Base-by-base conservation (phyloP, 1,140 invertebrate species). In the Mactra quadrangularis region DNA sequence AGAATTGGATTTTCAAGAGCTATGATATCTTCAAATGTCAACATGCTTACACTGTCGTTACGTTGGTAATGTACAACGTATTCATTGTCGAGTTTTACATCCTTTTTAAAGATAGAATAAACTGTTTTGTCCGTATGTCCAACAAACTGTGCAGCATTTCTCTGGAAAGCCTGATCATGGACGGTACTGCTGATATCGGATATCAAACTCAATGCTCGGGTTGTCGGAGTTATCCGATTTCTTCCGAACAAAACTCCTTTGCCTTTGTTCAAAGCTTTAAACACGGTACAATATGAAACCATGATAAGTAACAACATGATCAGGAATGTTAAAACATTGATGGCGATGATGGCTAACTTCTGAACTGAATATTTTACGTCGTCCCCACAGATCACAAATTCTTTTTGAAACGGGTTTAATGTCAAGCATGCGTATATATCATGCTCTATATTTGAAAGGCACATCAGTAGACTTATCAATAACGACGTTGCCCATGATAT, bases 21-120 rank as follows among this genome's bases (percentile, higher is more conserved):
- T 27, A 85, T 62, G 7, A 86, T 74, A 52, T 88, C 87, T 35
- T 86, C 86, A 19, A 89, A 71, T 22, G 71, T 70, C 11, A 87
- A 50, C 60, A 78, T 82, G 33, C 82, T 75, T 22, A 78, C 57
- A 62, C 85, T 76, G 31, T 85, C 86, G 35, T 55, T 55, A 55
- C 84, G 87, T 45, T 86, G 83, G 66, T 84, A 89, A 60, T 89
- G 88, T 3, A 89, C 85, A 22, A 82, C 57, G n/a, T 88, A 66
- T 57, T 71, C 68, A 35, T 25, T 35, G 6, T 60, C 57, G 33
- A 27, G 27, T 25, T 71, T 72, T 27, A 50, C 47, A n/a, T 50
- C 55, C 35, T 33, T 76, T 47, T 55, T 62, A n/a, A 57, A 62
- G 9, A 76, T 62, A 2, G 74, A 45, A 52, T 76, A 76, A 27